Evolutionary conservation across 92 coral and sea anemone species (phyloP), one percentile per base, ranked within the genome.

Genomic region (Paragorgia papillata): DNA sequence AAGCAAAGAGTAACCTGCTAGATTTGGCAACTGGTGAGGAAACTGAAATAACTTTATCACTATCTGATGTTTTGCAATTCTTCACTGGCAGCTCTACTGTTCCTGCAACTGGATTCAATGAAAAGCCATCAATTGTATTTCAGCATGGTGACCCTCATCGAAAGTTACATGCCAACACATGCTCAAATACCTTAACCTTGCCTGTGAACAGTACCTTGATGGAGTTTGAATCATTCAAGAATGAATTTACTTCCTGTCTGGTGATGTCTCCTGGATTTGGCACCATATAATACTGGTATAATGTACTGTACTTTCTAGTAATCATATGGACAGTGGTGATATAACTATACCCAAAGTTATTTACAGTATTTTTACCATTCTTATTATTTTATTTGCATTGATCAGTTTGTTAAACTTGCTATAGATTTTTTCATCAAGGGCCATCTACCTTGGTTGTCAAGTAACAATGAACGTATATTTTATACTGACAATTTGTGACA

Each of bases 1-100:
- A 74, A 63, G 67, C 62, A 63, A 74, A 41, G 26, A 80, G 89
- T 56, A 79, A 48, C 79, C 55, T 74, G 62, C 79, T 80, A 34
- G 89, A 85, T 67, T 39, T 85, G 32, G 39, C 76, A 66, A 85
- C 85, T 20, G 79, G 63, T n/a, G 66, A 74, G 44, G 76, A 80
- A 63, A 80, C 82, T 55, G 69, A 71, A 18, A 62, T 80, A 28
- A 58, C 62, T 0, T 65, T 80, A 39, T 80, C 89, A 62, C n/a
- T n/a, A n/a, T n/a, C n/a, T n/a, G n/a, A n/a, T n/a, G n/a, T n/a
- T n/a, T n/a, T n/a, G n/a, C n/a, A n/a, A n/a, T n/a, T n/a, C n/a
- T n/a, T n/a, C n/a, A n/a, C n/a, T n/a, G n/a, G n/a, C n/a, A n/a
- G n/a, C n/a, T n/a, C n/a, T n/a, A n/a, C 58, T 51, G 26, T 51